phyloP scores from a whole-genome alignment of 2,888 invertebrate genomes.

The Clunio marinus region DNA sequence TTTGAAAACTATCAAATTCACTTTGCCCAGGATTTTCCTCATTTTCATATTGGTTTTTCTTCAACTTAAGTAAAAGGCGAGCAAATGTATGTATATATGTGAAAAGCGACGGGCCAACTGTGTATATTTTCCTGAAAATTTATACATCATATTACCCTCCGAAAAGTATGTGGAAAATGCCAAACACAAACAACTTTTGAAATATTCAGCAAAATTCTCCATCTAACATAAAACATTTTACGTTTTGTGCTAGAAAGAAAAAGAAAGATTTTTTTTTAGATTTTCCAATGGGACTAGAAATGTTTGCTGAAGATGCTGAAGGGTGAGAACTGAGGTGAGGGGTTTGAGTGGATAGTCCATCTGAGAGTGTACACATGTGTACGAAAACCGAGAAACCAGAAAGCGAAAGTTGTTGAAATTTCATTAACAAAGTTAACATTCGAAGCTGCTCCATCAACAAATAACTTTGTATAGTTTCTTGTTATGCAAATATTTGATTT shows the following conservation, averaged over 20 bases:
- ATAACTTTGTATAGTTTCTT: too few relatives aligned
- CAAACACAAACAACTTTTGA: constrained; percentile 18
- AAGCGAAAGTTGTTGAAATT: constrained; percentile 23
- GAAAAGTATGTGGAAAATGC: constrained; percentile 21
- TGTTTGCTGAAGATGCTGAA: background rate
- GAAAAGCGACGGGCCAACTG: constrained; percentile 7
- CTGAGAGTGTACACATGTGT: constrained; percentile 8
- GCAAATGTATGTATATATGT: too few relatives aligned
- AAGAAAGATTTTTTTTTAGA: background rate
- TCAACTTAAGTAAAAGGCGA: background rate
- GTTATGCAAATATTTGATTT: constrained; percentile 23
- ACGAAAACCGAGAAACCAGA: background rate
- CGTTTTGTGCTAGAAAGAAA: background rate
- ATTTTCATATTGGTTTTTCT: too few relatives aligned
- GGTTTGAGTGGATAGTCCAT: background rate
- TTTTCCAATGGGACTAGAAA: constrained; percentile 1
- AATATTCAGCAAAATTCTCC: constrained; percentile 25
- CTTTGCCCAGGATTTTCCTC: background rate
- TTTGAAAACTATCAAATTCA: background rate
- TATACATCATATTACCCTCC: background rate
- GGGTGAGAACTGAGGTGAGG: background rate
- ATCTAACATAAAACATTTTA: constrained; percentile 15
- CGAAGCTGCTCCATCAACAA: background rate
- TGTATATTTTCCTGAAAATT: background rate
- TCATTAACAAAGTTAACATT: constrained; percentile 13